Conservation (phyloP, 2,113 vertebrate genomes). For the Bungarus multicinctus region DNA sequence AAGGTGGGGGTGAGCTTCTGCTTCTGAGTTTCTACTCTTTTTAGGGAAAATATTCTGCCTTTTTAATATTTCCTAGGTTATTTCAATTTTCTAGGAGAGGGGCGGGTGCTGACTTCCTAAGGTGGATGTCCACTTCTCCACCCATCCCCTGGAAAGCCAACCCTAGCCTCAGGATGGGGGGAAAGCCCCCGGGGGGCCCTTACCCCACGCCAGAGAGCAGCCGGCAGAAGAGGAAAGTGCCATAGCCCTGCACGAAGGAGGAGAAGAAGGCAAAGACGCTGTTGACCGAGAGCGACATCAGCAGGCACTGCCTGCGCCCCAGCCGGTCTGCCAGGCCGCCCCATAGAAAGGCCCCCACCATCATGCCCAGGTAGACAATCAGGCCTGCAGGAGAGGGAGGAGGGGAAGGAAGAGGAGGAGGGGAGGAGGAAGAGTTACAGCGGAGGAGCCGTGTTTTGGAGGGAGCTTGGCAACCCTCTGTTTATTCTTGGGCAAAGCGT, state of each 20-base stretch:
- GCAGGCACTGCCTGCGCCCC: slow-evolving; percentile 90
- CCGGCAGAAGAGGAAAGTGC: slow-evolving; percentile 95
- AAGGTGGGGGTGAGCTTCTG: no score
- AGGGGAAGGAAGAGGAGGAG: no score
- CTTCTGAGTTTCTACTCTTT: no score
- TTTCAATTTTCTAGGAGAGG: no score
- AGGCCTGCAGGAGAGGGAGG: slow-evolving; percentile 71
- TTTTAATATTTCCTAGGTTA: no score
- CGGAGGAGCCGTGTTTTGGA: not conserved
- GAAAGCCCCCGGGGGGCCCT: slow-evolving; percentile 41
- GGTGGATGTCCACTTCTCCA: not conserved
- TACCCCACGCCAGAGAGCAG: slow-evolving; percentile 94
- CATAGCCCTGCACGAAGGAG: slow-evolving; percentile 96
- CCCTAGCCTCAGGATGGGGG: not conserved
- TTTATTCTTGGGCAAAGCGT: not conserved
- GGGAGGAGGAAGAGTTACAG: not conserved
- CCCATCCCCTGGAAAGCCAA: not conserved
- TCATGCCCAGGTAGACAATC: slow-evolving; percentile 96
- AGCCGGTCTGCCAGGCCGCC: slow-evolving; percentile 93
- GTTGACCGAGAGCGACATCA: slow-evolving; percentile 98
- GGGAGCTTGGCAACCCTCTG: not conserved
- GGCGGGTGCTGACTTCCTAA: no score
- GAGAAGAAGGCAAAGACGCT: slow-evolving; percentile 98
- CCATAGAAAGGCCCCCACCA: slow-evolving; percentile 97
- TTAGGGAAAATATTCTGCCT: no score